Evolutionary conservation across 2,888 invertebrate species (phyloP).

Genomic region (Mesochorus sp.): DNA sequence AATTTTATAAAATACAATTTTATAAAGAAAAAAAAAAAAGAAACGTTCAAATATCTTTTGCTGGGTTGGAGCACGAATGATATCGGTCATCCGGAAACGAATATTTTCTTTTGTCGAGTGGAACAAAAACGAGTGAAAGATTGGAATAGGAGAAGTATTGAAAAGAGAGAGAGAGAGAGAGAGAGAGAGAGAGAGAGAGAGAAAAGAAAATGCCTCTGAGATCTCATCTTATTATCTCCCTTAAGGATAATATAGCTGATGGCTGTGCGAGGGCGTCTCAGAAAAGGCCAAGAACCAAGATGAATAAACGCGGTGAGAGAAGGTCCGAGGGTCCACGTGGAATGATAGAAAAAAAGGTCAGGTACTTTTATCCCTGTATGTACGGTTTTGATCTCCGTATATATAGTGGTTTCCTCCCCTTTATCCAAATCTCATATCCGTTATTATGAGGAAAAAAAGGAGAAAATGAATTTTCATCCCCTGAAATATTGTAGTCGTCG

Average conservation of each 20-base stretch:
- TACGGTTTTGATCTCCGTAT: too few relatives aligned
- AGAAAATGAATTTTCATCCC: slow-evolving; percentile 31
- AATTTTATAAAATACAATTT: too few relatives aligned
- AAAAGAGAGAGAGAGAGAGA: slow-evolving; percentile 19
- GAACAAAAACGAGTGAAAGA: slow-evolving; percentile 43
- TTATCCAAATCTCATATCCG: slow-evolving; percentile 8
- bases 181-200: slow-evolving; percentile 29
- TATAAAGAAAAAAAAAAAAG: not conserved
- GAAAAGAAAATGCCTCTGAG: slow-evolving; percentile 32
- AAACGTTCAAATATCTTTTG: slow-evolving; percentile 10
- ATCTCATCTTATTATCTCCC: slow-evolving; percentile 55
- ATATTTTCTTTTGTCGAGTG: slow-evolving; percentile 54
- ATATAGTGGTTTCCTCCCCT: too few relatives aligned
- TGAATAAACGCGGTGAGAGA: not conserved
- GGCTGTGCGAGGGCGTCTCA: slow-evolving; percentile 14
- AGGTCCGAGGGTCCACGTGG: slow-evolving; percentile 1
- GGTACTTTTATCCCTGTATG: slow-evolving; percentile 13
- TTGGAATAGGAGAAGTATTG: slow-evolving; percentile 3
- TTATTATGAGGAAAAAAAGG: slow-evolving; percentile 4
- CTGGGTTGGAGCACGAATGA: slow-evolving; percentile 12
- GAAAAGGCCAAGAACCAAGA: not conserved
- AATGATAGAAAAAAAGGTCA: slow-evolving; percentile 34
- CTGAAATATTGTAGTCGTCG: not conserved
- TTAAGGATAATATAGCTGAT: slow-evolving; percentile 27
- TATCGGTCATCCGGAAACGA: slow-evolving; percentile 60